Evolutionary conservation across 2,888 invertebrate genomes (phyloP).

Genomic region (Pseudanteris insignis): DNA sequence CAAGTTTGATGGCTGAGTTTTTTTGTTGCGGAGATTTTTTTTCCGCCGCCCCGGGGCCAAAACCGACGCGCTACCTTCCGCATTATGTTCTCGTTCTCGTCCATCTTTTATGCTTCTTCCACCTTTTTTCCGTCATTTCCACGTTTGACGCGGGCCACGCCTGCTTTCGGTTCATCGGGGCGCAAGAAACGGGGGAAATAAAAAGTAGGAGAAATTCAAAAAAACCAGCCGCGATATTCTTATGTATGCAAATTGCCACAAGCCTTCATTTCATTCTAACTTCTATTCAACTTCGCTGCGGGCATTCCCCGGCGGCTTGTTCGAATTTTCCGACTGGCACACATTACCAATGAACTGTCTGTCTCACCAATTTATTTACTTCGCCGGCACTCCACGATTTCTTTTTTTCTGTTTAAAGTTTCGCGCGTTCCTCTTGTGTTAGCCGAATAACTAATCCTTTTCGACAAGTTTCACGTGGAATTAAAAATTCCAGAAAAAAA

Average conservation of each 20-base stretch:
- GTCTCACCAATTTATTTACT: too few species aligned
- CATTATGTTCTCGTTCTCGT: slow-evolving; percentile 20
- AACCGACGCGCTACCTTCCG: slow-evolving; percentile 19
- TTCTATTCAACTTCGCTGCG: slow-evolving; percentile 28
- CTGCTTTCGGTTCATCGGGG: slow-evolving; percentile 39
- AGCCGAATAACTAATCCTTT: too few species aligned
- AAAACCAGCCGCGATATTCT: slow-evolving; percentile 38
- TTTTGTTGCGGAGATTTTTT: slow-evolving; percentile 11
- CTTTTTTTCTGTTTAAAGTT: too few species aligned
- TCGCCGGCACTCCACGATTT: too few species aligned
- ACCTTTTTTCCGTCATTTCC: slow-evolving; percentile 1
- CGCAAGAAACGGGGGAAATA: too few species aligned
- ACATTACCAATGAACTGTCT: too few species aligned
- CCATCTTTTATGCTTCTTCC: slow-evolving; percentile 9
- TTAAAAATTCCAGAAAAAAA: too few species aligned
- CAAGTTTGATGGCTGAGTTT: slow-evolving; percentile 13
- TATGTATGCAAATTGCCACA: slow-evolving; percentile 44
- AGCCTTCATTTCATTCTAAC: slow-evolving; percentile 39
- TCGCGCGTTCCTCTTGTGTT: too few species aligned
- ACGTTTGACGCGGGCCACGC: slow-evolving; percentile 29
- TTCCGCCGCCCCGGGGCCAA: slow-evolving; percentile 12
- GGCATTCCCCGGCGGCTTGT: slow-evolving; percentile 35
- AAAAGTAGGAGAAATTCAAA: too few species aligned
- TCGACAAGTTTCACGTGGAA: too few species aligned
- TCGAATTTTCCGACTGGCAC: too few species aligned